Conservation (phyloP, 2,797 vertebrate species). For the Leucoraja ocellata region DNA sequence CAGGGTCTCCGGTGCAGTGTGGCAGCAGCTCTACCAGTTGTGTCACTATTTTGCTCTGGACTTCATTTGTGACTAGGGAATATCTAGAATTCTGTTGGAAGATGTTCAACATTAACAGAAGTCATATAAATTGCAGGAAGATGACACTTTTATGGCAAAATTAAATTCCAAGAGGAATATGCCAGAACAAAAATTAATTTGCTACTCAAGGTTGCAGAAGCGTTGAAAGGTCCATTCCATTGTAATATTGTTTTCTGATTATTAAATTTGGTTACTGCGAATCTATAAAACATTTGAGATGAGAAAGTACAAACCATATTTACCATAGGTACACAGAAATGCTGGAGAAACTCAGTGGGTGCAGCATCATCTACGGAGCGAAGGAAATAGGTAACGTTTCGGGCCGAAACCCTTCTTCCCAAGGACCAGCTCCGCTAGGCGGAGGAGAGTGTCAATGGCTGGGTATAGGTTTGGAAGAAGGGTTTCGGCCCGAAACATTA, state of each 20-base stretch:
- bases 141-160: constrained; percentile 6
- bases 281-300: neutral
- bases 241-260: constrained; percentile 3
- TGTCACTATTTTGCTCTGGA: too few relatives aligned
- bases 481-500: too few relatives aligned
- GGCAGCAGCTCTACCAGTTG: too few relatives aligned
- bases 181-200: neutral
- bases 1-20: too few relatives aligned
- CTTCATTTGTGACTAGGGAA: neutral
- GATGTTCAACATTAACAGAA: neutral
- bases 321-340: too few relatives aligned
- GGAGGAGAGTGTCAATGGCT: too few relatives aligned
- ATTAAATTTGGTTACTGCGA: neutral
- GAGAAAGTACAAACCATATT: neutral
- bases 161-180: neutral
- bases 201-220: neutral
- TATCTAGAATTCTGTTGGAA: constrained; percentile 15
- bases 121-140: neutral
- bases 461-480: too few relatives aligned
- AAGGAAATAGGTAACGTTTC: too few relatives aligned
- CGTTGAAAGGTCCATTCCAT: neutral
- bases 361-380: too few relatives aligned
- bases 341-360: too few relatives aligned
- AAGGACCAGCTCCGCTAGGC: too few relatives aligned
- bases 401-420: too few relatives aligned